phyloP scores from a whole-genome alignment of 1,140 invertebrate genomes.

The Drosophila busckii region DNA sequence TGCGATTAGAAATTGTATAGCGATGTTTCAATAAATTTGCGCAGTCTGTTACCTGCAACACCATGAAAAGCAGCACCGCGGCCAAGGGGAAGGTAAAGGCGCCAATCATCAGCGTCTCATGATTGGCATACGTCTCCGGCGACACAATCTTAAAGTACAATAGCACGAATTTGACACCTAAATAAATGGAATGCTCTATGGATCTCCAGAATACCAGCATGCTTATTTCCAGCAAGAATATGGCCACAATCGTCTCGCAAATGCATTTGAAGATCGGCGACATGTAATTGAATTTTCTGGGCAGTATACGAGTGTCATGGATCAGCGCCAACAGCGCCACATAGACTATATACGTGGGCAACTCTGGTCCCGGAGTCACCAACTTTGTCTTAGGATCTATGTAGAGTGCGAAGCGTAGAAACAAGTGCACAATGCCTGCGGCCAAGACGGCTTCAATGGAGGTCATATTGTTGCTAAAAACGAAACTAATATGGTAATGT shows the following conservation, averaged over 20 bases:
- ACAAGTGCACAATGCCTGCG: conserved; percentile 6
- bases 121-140: not conserved
- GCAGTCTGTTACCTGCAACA: not conserved
- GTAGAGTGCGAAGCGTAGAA: not conserved
- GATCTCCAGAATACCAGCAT: conserved; percentile 4
- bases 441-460: conserved; percentile 5
- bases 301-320: conserved; percentile 3
- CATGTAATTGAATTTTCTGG: not conserved
- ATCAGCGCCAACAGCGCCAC: conserved; percentile 4
- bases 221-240: too few species aligned
- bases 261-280: not conserved
- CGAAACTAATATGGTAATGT: too few species aligned
- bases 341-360: not conserved
- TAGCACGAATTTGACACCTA: not conserved
- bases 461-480: conserved; percentile 2
- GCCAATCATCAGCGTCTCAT: not conserved
- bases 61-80: not conserved
- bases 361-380: not conserved
- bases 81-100: conserved; percentile 4
- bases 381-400: not conserved
- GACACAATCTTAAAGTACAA: not conserved
- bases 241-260: too few species aligned
- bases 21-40: not conserved
- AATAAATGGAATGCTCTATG: not conserved
- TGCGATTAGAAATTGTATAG: too few species aligned